These are phyloP conservation scores for Atlantisia rogersi DNA, from an alignment of 2,113 vertebrate species.

Conservation along the genomic window DNA sequence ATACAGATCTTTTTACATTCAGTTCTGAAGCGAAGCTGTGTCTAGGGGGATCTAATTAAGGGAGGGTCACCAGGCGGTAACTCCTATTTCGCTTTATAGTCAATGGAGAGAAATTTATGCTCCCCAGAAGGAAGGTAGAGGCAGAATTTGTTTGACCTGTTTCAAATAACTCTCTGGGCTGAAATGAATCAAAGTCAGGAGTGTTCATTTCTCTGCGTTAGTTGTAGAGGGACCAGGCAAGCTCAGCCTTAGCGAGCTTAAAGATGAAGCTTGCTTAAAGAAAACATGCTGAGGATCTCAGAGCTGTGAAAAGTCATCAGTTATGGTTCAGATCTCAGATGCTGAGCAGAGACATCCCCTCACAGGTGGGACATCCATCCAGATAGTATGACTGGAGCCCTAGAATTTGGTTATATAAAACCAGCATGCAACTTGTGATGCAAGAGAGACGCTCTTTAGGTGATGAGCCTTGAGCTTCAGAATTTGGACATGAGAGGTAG, in stretches of 20 bases:
- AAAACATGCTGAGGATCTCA: background rate
- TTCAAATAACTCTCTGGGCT: background rate
- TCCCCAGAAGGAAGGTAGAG: background rate
- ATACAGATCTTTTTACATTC: background rate
- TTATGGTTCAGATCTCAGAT: fast-evolving
- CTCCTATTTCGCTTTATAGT: background rate
- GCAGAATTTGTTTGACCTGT: background rate
- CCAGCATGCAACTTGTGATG: background rate
- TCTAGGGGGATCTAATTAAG: background rate
- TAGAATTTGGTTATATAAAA: background rate
- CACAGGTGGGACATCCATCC: background rate
- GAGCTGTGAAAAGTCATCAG: background rate
- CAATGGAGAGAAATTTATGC: conserved; percentile 1
- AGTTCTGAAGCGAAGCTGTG: background rate
- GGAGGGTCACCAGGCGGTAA: background rate
- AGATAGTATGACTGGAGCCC: background rate
- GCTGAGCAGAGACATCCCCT: background rate
- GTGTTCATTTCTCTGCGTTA: background rate
- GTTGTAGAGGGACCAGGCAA: background rate
- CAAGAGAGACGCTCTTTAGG: background rate
- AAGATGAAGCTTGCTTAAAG: background rate
- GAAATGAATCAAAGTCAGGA: background rate
- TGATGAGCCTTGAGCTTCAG: background rate
- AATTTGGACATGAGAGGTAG: background rate
- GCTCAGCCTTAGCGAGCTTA: background rate